Percentiles rank a stretch among this genome's conserved stretches.
Evolutionary conservation across 1,140 invertebrate species (phyloP).

Genomic region (Bombyx mandarina): DNA sequence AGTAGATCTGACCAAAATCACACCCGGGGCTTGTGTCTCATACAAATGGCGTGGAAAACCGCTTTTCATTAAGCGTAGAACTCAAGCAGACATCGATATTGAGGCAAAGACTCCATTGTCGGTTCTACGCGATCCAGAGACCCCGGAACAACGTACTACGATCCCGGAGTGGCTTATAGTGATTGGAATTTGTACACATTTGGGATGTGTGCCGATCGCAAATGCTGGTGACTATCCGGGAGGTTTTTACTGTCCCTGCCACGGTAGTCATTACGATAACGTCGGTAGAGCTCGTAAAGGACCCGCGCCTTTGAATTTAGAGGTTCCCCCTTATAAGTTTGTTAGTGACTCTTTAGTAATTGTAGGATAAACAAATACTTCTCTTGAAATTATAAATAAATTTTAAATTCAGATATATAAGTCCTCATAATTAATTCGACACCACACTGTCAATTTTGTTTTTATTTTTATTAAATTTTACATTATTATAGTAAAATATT

Average conservation of each 20-base stretch:
- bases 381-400: too few species aligned
- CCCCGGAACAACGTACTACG: slow-evolving; percentile 76
- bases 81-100: slow-evolving; percentile 77
- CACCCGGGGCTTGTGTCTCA: slow-evolving; percentile 69
- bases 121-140: slow-evolving; percentile 82
- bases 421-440: too few species aligned
- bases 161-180: slow-evolving; percentile 85
- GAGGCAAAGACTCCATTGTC: slow-evolving; percentile 76
- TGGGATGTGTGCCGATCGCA: slow-evolving; percentile 88
- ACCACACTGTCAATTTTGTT: too few species aligned
- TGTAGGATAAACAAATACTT: slow-evolving; percentile 30
- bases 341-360: slow-evolving; percentile 35
- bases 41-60: slow-evolving; percentile 91
- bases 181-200: slow-evolving; percentile 91
- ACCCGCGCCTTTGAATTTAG: slow-evolving; percentile 87
- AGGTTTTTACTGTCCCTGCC: slow-evolving; percentile 93
- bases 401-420: too few species aligned
- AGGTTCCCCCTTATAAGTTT: slow-evolving; percentile 80
- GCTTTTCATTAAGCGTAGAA: slow-evolving; percentile 84
- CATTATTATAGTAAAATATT: too few species aligned
- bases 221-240: slow-evolving; percentile 80
- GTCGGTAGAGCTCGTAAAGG: slow-evolving; percentile 89
- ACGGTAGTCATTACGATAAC: slow-evolving; percentile 92
- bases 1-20: slow-evolving; percentile 40
- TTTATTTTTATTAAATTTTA: too few species aligned